Percentiles rank a stretch among this genome's conserved stretches.
phyloP scores from a whole-genome alignment of 2,797 vertebrate species.

The Cryptoprocta ferox region DNA sequence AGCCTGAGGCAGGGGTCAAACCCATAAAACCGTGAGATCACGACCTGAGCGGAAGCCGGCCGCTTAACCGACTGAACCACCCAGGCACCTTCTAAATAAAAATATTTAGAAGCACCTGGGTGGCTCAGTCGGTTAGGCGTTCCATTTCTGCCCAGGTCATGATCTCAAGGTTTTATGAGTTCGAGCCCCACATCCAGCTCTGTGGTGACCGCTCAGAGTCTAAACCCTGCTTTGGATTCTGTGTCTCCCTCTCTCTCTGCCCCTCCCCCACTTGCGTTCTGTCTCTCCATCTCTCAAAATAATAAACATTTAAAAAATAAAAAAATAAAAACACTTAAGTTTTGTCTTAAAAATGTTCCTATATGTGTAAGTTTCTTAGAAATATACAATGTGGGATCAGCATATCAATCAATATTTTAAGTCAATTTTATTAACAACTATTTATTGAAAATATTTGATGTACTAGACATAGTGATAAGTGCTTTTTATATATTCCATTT shows the following conservation, averaged over 20 bases:
- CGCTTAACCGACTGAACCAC: background rate
- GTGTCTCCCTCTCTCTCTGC: too few species aligned
- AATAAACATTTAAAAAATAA: too few species aligned
- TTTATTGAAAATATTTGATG: conserved; percentile 12
- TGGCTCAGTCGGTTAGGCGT: too few species aligned
- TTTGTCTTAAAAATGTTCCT: background rate
- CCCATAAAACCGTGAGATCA: too few species aligned
- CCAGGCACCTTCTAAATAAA: background rate
- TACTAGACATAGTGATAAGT: background rate
- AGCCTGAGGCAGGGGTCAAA: too few species aligned
- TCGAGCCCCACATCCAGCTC: too few species aligned
- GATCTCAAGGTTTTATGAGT: too few species aligned
- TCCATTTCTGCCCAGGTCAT: too few species aligned
- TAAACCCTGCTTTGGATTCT: too few species aligned
- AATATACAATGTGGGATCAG: background rate
- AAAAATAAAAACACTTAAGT: conserved; percentile 17
- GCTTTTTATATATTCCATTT: background rate
- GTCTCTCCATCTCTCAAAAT: too few species aligned
- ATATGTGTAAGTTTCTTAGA: background rate
- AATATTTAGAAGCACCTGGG: background rate
- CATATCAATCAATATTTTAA: conserved; percentile 3
- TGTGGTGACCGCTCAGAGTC: too few species aligned
- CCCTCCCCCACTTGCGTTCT: too few species aligned
- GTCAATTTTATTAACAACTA: background rate
- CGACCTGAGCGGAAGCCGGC: background rate